A percentile compares a stretch with the other conserved stretches of the same genome.
Conservation (phyloP, 2,888 invertebrate species). For the Napeogenes sylphis region DNA sequence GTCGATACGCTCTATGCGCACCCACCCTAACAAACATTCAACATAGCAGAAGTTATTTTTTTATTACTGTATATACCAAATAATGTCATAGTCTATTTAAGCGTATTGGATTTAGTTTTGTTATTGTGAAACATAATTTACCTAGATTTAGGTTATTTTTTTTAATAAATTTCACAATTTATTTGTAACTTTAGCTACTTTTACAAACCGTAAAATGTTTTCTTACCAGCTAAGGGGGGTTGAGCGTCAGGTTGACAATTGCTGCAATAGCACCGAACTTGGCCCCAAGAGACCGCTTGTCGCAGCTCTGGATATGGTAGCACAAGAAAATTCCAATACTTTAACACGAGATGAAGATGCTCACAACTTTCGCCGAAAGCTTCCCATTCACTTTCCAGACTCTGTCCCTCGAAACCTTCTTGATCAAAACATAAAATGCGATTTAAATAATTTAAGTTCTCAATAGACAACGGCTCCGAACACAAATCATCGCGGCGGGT, state of each 20-base stretch:
- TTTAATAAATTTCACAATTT: neutral
- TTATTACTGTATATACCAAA: no score
- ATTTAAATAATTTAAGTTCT: conserved; percentile 58
- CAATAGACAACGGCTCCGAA: conserved; percentile 48
- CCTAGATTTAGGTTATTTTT: no score
- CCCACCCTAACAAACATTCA: conserved; percentile 52
- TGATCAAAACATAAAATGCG: conserved; percentile 52
- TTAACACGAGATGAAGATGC: conserved; percentile 59
- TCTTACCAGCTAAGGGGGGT: conserved; percentile 49
- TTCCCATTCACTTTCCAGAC: conserved; percentile 56
- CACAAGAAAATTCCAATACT: conserved; percentile 61
- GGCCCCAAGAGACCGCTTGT: conserved; percentile 60
- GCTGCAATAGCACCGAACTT: conserved; percentile 58
- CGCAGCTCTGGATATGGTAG: conserved; percentile 58
- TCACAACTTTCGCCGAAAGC: conserved; percentile 58
- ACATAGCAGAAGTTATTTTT: no score
- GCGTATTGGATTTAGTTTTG: no score
- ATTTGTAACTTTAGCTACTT: neutral
- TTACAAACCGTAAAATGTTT: neutral
- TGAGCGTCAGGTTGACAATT: conserved; percentile 56
- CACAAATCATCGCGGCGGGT: conserved; percentile 59
- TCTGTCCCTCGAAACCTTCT: conserved; percentile 47
- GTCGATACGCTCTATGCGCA: conserved; percentile 65
- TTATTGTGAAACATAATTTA: no score
- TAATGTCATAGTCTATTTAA: no score